Evolutionary conservation across 2,888 invertebrate species (phyloP).

Genomic region (Galeopsomyia nigrocyanea): DNA sequence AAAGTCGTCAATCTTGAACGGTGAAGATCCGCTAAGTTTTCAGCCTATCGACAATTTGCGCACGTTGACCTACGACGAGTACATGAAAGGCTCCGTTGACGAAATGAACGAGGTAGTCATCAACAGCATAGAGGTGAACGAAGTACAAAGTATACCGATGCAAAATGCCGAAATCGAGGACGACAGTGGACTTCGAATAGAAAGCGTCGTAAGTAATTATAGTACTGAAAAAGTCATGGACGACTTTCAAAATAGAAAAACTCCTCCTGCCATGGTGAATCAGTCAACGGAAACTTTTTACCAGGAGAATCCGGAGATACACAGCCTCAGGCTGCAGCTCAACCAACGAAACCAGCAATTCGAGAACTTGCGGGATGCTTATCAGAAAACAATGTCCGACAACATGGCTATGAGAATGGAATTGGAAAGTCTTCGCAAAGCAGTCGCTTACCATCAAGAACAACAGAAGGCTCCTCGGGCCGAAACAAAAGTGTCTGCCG

Average conservation of each 20-base stretch:
- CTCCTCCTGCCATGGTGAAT: conserved; percentile 37
- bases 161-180: conserved; percentile 31
- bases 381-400: conserved; percentile 57
- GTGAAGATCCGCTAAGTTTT: conserved; percentile 30
- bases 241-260: conserved; percentile 28
- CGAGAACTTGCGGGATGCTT: conserved; percentile 55
- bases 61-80: conserved; percentile 61
- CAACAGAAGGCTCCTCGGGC: conserved; percentile 30
- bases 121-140: conserved; percentile 12
- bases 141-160: neutral
- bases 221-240: conserved; percentile 23
- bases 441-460: conserved; percentile 44
- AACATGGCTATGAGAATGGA: conserved; percentile 59
- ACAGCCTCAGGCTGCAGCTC: conserved; percentile 51
- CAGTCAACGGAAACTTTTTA: conserved; percentile 33
- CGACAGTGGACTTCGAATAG: conserved; percentile 50
- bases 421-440: conserved; percentile 54
- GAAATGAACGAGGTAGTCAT: conserved; percentile 8
- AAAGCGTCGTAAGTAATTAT: conserved; percentile 51
- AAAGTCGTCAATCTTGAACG: conserved; percentile 38
- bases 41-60: conserved; percentile 44
- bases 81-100: conserved; percentile 54
- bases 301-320: conserved; percentile 49
- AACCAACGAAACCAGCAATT: conserved; percentile 52
- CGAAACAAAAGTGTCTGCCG: conserved; percentile 49